Evolutionary conservation across 2,888 invertebrate species (phyloP).

Genomic region (Herminia tarsipennalis): DNA sequence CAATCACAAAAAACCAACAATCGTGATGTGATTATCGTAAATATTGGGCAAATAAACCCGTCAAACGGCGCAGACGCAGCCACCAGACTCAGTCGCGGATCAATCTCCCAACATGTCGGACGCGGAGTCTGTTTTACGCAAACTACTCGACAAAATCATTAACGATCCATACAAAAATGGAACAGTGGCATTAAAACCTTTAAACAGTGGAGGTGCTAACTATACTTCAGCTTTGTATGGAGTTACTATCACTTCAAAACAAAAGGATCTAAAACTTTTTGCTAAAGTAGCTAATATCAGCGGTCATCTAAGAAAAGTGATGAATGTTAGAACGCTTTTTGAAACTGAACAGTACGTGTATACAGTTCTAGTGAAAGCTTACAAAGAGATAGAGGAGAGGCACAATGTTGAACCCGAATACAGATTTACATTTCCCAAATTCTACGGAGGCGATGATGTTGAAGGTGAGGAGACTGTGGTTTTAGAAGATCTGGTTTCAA

Average conservation of each 20-base stretch:
- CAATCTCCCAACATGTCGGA: constrained; percentile 39
- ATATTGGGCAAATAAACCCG: too few species aligned
- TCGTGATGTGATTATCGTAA: too few species aligned
- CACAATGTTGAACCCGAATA: constrained; percentile 41
- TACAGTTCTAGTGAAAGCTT: constrained; percentile 12
- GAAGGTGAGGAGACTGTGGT: constrained; percentile 54
- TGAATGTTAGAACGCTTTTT: constrained; percentile 41
- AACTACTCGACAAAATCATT: constrained; percentile 44
- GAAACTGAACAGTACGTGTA: constrained; percentile 33
- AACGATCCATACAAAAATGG: constrained; percentile 32
- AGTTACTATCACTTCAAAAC: constrained; percentile 33
- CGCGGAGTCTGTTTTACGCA: constrained; percentile 43
- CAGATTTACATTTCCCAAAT: constrained; percentile 49
- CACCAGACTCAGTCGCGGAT: too few species aligned
- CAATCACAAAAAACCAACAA: too few species aligned
- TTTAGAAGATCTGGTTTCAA: constrained; percentile 54
- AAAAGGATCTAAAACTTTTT: constrained; percentile 46
- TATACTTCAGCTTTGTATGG: constrained; percentile 53
- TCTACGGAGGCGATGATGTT: constrained; percentile 43
- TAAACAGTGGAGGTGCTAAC: constrained; percentile 56
- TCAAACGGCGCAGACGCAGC: too few species aligned
- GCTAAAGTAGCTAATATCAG: constrained; percentile 54
- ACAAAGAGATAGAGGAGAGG: constrained; percentile 44
- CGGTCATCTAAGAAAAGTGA: constrained; percentile 36
- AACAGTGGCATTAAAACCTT: constrained; percentile 35